Percentiles rank a stretch among this genome's conserved stretches.
Evolutionary conservation across 2,888 invertebrate genomes (phyloP).

Genomic region (Chloroclystis v-ata): DNA sequence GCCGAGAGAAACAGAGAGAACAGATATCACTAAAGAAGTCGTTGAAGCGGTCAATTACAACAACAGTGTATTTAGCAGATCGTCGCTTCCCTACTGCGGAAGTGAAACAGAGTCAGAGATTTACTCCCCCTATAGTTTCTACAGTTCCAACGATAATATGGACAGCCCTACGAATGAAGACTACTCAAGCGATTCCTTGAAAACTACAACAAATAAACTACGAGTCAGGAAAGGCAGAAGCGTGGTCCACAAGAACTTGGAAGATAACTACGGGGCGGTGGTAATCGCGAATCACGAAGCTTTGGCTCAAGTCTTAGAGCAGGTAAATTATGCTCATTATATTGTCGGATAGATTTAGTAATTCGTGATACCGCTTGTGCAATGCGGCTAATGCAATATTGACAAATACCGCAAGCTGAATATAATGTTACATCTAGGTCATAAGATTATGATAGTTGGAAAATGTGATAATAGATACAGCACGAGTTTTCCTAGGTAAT

Average conservation of each 20-base stretch:
- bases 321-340: slow-evolving; percentile 76
- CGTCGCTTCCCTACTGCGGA: slow-evolving; percentile 88
- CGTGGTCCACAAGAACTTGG: slow-evolving; percentile 89
- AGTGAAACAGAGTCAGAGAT: slow-evolving; percentile 91
- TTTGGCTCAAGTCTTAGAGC: slow-evolving; percentile 91
- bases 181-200: slow-evolving; percentile 64
- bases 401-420: slow-evolving; percentile 8
- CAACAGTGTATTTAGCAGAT: slow-evolving; percentile 77
- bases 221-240: slow-evolving; percentile 88
- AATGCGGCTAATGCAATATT: slow-evolving; percentile 19
- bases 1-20: slow-evolving; percentile 54
- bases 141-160: slow-evolving; percentile 79
- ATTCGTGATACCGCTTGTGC: slow-evolving; percentile 22
- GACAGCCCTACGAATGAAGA: slow-evolving; percentile 64
- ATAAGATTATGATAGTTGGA: background rate
- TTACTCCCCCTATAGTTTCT: slow-evolving; percentile 89
- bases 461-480: background rate
- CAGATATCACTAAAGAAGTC: slow-evolving; percentile 52
- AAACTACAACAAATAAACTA: slow-evolving; percentile 80
- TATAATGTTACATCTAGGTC: slow-evolving; percentile 5
- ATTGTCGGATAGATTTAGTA: slow-evolving; percentile 32
- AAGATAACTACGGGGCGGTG: slow-evolving; percentile 94
- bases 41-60: slow-evolving; percentile 76
- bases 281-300: slow-evolving; percentile 94
- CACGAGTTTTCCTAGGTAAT: too few relatives aligned